Conservation (phyloP, 2,888 invertebrate species). For the Chalcosyrphus nemorum region DNA sequence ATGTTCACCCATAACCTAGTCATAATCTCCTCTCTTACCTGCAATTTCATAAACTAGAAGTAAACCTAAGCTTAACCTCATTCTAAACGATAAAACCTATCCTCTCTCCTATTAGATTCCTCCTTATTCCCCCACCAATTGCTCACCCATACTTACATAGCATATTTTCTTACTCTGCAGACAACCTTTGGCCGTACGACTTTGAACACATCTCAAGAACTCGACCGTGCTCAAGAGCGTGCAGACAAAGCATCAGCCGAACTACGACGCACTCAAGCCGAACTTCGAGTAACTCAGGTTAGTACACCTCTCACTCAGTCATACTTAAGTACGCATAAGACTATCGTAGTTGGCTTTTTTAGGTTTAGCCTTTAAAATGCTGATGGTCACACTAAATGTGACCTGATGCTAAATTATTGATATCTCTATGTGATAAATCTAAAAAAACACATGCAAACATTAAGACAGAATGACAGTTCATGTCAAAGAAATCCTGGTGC, state of each 20-base stretch:
- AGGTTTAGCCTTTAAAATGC: constrained; percentile 59
- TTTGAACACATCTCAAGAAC: constrained; percentile 90
- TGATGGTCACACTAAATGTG: constrained; percentile 63
- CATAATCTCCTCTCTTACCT: background rate
- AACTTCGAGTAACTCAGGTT: constrained; percentile 93
- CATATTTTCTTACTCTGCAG: constrained; percentile 73
- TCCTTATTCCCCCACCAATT: background rate
- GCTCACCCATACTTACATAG: constrained; percentile 62
- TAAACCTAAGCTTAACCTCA: background rate
- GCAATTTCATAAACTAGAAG: background rate
- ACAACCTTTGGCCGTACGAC: constrained; percentile 92
- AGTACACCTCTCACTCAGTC: constrained; percentile 33
- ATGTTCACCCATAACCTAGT: no score
- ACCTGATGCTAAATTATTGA: constrained; percentile 52
- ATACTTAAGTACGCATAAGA: constrained; percentile 30
- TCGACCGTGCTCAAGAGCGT: constrained; percentile 91
- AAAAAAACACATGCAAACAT: constrained; percentile 57
- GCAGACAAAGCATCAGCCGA: constrained; percentile 93
- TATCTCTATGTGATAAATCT: constrained; percentile 28
- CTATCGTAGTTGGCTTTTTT: constrained; percentile 64
- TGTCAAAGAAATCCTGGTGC: constrained; percentile 38
- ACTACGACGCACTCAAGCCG: constrained; percentile 93
- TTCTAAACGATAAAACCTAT: background rate
- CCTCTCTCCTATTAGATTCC: background rate
- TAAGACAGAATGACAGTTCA: constrained; percentile 39